Evolutionary conservation across 1,140 invertebrate genomes (phyloP), one percentile per base, ranked within the genome.

Genomic region (Lucilia cuprina): DNA sequence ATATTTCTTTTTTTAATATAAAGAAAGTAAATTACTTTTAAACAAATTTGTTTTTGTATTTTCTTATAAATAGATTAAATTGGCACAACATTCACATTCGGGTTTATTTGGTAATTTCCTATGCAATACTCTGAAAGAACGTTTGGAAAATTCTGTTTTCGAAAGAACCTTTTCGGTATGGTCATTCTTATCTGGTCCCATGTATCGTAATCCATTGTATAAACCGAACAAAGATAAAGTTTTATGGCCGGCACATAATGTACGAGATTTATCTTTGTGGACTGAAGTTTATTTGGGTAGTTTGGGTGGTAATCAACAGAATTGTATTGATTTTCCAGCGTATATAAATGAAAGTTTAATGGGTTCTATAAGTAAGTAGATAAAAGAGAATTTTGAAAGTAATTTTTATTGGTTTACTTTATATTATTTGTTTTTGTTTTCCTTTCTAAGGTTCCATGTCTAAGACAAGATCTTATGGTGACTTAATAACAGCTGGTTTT

Each of bases 61-160:
- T 47, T 50, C 74, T 78, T 47, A 25, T 83, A 82, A 77, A 85
- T 86, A 99, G 97, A 95, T 98, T 77, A 99, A 99, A 93, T 92
- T 99, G 86, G 97, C 95, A 5, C 96, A 98, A 87, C 98, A 99
- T 92, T 96, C 96, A 4, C 98, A 99, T 91, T 99, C 98, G 55
- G 97, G 97, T 91, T 93, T 99, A 86, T 99, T 98, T 92, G 98
- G 98, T 83, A 99, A 97, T 86, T 99, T 99, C 93, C 93, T 99
- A 82, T 99, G 97, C 92, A 99, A 99, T 92, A 96, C 94, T 49
- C 92, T 94, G 60, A 94, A 94, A 87, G 96, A 98, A 91, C 93
- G 97, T 75, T 90, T 93, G 30, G 92, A 93, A 30, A 92, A 94
- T 83, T 93, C 94, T 82, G 93, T 97, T 82, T 91, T 93, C 55